phyloP scores from a whole-genome alignment of 2,888 invertebrate genomes.

The Tenthredo distinguenda region DNA sequence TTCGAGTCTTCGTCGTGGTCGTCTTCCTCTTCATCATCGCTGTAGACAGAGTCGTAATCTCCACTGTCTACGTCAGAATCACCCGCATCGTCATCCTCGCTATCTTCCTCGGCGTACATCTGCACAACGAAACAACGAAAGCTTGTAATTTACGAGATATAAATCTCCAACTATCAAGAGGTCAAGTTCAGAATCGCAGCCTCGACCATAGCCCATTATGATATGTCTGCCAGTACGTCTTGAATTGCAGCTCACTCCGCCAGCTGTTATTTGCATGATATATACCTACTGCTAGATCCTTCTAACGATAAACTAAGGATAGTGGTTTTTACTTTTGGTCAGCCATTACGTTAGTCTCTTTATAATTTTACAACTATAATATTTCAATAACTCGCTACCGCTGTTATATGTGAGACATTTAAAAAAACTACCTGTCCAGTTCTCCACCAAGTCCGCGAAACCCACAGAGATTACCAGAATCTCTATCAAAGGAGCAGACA shows the following conservation, averaged over 20 bases:
- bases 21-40: conserved; percentile 52
- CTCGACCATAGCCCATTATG: conserved; percentile 18
- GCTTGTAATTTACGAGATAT: conserved; percentile 13
- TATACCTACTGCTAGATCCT: not conserved
- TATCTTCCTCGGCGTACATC: conserved; percentile 69
- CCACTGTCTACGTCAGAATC: conserved; percentile 64
- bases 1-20: conserved; percentile 63
- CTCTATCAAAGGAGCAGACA: not conserved
- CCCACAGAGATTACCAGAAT: not conserved
- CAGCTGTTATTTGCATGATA: conserved; percentile 29
- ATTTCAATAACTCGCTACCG: not conserved
- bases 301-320: not conserved
- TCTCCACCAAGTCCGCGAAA: not conserved
- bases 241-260: not conserved
- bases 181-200: conserved; percentile 31
- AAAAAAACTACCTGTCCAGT: not conserved
- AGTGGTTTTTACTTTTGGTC: not conserved
- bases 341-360: not conserved
- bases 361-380: not conserved
- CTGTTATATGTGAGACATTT: not conserved
- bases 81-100: conserved; percentile 62
- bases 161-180: conserved; percentile 5
- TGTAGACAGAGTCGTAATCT: conserved; percentile 67
- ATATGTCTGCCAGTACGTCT: not conserved
- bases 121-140: conserved; percentile 54